A percentile compares a stretch with the other conserved stretches of the same genome.
phyloP scores from a whole-genome alignment of 2,113 vertebrate species.

The Rhineura floridana region DNA sequence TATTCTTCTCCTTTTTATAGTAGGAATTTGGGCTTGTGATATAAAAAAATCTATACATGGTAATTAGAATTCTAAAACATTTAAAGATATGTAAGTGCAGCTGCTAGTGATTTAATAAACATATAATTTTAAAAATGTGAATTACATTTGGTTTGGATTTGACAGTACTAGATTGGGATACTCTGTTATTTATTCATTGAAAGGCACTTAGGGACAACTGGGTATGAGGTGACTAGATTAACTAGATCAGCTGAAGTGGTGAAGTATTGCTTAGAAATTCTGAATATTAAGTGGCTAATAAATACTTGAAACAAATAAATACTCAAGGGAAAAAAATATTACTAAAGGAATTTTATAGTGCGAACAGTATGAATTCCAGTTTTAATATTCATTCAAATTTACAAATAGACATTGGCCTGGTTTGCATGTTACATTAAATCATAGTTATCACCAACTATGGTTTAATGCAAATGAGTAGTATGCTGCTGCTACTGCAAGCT shows the following conservation, averaged over 20 bases:
- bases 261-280: not conserved
- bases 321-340: not conserved
- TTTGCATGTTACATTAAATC: too few species aligned
- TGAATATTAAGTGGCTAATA: too few species aligned
- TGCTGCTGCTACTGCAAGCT: too few species aligned
- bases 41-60: not conserved
- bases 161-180: not conserved
- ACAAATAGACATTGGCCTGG: not conserved
- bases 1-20: not conserved
- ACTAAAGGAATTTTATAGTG: not conserved
- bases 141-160: constrained; percentile 24
- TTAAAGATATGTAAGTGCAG: constrained; percentile 17
- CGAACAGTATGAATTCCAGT: not conserved
- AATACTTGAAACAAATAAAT: not conserved
- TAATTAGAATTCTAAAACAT: not conserved
- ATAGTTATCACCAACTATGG: not conserved
- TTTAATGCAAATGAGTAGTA: too few species aligned
- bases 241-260: too few species aligned
- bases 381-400: not conserved
- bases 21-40: not conserved
- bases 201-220: too few species aligned
- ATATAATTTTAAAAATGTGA: not conserved
- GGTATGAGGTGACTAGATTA: too few species aligned
- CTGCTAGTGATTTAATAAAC: not conserved
- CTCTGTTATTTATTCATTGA: not conserved